Evolutionary conservation across 2,888 invertebrate genomes (phyloP), one percentile per base, ranked within the genome.

Genomic region (Slavum lentiscoides): DNA sequence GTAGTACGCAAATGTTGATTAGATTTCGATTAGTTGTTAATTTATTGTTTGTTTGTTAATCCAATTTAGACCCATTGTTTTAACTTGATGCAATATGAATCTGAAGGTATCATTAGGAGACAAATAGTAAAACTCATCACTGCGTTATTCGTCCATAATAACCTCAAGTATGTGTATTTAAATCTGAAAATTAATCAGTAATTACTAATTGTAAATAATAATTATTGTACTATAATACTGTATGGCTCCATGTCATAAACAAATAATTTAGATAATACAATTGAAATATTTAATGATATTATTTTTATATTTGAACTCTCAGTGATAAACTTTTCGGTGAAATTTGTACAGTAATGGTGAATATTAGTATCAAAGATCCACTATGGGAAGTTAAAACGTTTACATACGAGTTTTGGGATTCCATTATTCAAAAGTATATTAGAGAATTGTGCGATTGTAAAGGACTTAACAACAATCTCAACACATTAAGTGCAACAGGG

Each of bases 331-430:
- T 72, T 7, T 62, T 64, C 5, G 66, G 66, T 8, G 64, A 43
- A 15, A 72, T 72, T n/a, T 80, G 64, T 58, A 58, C 21, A 15
- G 39, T 72, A 11, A 80, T 80, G 80, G 80, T 80, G 43, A 72
- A 80, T 17, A 39, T 80, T 5, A 80, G 72, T 9, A 55, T 58
- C 58, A 70, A 72, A 66, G 80, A 80, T 72, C 80, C 72, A 19
- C 68, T 76, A 6, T 76, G 76, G 76, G 76, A 76, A 68, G 76
- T 76, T 30, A 76, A 76, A 76, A 76, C 21, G n/a, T 80, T 80
- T 64, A 43, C 70, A 9, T 80, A 80, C 58, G 80, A 72, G 4
- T 80, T 80, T 80, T 80, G 80, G 80, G 23, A 55, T 64, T 55
- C 1, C n/a, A 39, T 72, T 49, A 30, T 80, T 66, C 8, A 64